phyloP scores from a whole-genome alignment of 2,797 vertebrate genomes.

The Falco rusticolus region DNA sequence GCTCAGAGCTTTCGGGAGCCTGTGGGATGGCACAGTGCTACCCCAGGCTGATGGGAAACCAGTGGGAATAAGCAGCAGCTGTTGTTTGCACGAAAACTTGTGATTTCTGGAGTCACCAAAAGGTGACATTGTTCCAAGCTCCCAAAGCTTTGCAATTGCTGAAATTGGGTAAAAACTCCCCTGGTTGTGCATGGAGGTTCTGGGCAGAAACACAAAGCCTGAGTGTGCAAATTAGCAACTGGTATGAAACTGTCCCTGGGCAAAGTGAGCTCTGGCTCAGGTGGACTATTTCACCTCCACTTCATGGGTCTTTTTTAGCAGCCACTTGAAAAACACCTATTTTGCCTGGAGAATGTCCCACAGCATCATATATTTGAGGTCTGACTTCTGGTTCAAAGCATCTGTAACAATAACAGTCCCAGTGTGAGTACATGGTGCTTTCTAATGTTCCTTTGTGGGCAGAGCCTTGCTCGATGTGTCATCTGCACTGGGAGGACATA shows the following conservation, averaged over 20 bases:
- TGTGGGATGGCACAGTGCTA: not conserved
- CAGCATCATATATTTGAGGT: not conserved
- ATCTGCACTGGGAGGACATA: not conserved
- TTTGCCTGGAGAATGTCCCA: not conserved
- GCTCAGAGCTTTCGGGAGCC: not conserved
- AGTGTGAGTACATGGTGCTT: not conserved
- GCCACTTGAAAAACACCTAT: not conserved
- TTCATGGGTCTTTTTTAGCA: not conserved
- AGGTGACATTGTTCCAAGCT: not conserved
- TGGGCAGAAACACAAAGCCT: not conserved
- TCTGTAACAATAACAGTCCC: not conserved
- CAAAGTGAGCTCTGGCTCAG: not conserved
- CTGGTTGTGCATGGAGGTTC: not conserved
- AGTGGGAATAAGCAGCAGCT: not conserved
- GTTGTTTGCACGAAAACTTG: not conserved
- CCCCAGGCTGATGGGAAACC: not conserved
- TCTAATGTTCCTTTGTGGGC: not conserved
- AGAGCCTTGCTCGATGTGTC: fast-evolving
- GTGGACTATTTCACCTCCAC: not conserved
- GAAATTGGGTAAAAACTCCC: not conserved
- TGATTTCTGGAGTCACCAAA: not conserved
- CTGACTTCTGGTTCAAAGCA: not conserved
- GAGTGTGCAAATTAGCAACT: not conserved
- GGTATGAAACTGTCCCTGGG: not conserved
- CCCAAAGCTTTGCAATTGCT: not conserved